These are phyloP conservation scores for Melinaea marsaeus DNA, from an alignment of 2,888 invertebrate genomes.

Conservation along the genomic window DNA sequence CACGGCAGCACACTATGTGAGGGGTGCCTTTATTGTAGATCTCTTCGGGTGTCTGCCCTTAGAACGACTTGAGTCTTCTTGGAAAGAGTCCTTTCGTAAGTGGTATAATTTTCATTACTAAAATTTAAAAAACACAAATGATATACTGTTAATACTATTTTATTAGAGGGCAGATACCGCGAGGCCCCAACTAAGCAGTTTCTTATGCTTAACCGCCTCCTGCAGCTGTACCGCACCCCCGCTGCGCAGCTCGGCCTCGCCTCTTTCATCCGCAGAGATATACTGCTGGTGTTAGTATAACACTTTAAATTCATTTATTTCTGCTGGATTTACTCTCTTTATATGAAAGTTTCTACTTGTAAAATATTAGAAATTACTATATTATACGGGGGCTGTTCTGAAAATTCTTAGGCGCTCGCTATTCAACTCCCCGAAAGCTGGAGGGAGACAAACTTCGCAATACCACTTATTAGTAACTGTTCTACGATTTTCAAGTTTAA, in stretches of 20 bases:
- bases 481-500: too few relatives aligned
- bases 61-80: slow-evolving; percentile 48
- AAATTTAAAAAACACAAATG: too few relatives aligned
- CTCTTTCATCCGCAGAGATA: slow-evolving; percentile 48
- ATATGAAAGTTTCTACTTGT: too few relatives aligned
- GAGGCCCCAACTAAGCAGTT: slow-evolving; percentile 47
- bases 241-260: slow-evolving; percentile 47
- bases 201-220: slow-evolving; percentile 57
- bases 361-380: too few relatives aligned
- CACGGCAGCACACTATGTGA: slow-evolving; percentile 58
- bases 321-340: neutral
- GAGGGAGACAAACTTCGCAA: too few relatives aligned
- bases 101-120: neutral
- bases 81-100: slow-evolving; percentile 42
- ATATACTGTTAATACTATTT: too few relatives aligned
- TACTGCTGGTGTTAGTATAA: slow-evolving; percentile 51
- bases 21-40: slow-evolving; percentile 54
- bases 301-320: neutral
- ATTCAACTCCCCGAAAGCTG: too few relatives aligned
- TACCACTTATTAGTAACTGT: too few relatives aligned
- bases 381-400: too few relatives aligned
- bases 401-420: too few relatives aligned
- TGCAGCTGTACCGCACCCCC: slow-evolving; percentile 61
- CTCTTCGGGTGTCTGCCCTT: slow-evolving; percentile 51
- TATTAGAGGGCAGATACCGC: slow-evolving; percentile 40